Conservation (phyloP, 1,140 invertebrate species). For the Drosophila subobscura region DNA sequence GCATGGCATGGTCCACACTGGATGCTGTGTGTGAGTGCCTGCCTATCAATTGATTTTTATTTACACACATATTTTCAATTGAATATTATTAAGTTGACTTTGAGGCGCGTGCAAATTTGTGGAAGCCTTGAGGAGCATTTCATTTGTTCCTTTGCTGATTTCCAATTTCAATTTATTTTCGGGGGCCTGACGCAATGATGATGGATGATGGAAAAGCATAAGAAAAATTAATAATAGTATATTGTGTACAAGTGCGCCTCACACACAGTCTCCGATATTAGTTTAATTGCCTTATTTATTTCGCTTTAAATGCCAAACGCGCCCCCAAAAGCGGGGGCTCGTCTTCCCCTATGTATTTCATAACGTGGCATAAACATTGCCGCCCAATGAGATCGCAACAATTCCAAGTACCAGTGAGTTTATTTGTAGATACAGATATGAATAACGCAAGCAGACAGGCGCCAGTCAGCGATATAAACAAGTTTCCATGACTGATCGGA, state of each 20-base stretch:
- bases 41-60: conserved; percentile 74
- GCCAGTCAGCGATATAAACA: not conserved
- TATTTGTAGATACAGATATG: conserved; percentile 39
- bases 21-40: conserved; percentile 48
- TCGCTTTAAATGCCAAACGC: conserved; percentile 31
- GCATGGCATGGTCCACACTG: conserved; percentile 50
- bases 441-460: conserved; percentile 6
- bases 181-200: conserved; percentile 54
- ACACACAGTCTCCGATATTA: conserved; percentile 5
- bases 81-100: conserved; percentile 80
- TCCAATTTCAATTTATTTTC: conserved; percentile 29
- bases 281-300: conserved; percentile 45
- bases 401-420: conserved; percentile 43
- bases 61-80: conserved; percentile 80
- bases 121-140: conserved; percentile 66
- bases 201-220: conserved; percentile 20
- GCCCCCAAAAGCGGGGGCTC: conserved; percentile 65
- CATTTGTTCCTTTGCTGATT: conserved; percentile 32
- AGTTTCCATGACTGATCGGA: too few relatives aligned
- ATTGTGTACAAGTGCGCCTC: conserved; percentile 9
- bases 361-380: conserved; percentile 60
- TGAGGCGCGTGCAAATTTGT: conserved; percentile 77
- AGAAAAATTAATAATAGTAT: conserved; percentile 25
- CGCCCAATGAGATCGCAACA: conserved; percentile 61
- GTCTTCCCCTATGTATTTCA: conserved; percentile 61